Evolutionary conservation across 2,797 vertebrate species (phyloP).

Genomic region (Arnoldichthys spilopterus): DNA sequence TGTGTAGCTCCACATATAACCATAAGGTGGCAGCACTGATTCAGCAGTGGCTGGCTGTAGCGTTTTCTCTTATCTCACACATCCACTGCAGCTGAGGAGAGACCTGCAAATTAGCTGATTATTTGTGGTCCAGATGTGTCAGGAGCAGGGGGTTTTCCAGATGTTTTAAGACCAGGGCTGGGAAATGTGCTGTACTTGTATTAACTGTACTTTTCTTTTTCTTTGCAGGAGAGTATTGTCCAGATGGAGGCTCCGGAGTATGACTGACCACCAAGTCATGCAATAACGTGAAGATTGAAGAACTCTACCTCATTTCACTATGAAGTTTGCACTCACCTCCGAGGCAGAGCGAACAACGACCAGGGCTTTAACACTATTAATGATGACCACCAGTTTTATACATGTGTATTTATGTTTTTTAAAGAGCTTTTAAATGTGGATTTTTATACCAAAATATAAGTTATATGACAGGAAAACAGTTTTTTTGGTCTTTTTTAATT

Average conservation of each 20-base stretch:
- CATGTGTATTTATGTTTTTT: conserved; percentile 48
- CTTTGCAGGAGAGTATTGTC: conserved; percentile 69
- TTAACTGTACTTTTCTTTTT: conserved; percentile 4
- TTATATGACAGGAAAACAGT: conserved; percentile 8
- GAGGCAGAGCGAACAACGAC: not conserved
- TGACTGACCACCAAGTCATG: conserved; percentile 63
- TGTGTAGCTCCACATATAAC: not conserved
- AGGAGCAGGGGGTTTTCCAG: too few species aligned
- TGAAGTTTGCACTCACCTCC: conserved; percentile 42
- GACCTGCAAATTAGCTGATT: too few species aligned
- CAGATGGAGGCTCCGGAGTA: conserved; percentile 66
- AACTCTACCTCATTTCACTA: conserved; percentile 33
- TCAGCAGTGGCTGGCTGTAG: too few species aligned
- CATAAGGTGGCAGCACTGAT: conserved; percentile 33
- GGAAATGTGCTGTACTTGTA: conserved; percentile 3
- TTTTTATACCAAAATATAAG: conserved; percentile 49
- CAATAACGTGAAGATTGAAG: not conserved
- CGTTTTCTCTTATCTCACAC: too few species aligned
- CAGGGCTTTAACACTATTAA: conserved; percentile 31
- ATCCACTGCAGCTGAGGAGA: too few species aligned
- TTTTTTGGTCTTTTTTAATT: conserved; percentile 3
- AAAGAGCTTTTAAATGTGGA: conserved; percentile 21
- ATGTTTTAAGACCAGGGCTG: too few species aligned
- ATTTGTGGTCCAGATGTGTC: too few species aligned
- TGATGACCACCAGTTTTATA: not conserved